phyloP scores from a whole-genome alignment of 2,113 vertebrate genomes.

The Pagrus major region DNA sequence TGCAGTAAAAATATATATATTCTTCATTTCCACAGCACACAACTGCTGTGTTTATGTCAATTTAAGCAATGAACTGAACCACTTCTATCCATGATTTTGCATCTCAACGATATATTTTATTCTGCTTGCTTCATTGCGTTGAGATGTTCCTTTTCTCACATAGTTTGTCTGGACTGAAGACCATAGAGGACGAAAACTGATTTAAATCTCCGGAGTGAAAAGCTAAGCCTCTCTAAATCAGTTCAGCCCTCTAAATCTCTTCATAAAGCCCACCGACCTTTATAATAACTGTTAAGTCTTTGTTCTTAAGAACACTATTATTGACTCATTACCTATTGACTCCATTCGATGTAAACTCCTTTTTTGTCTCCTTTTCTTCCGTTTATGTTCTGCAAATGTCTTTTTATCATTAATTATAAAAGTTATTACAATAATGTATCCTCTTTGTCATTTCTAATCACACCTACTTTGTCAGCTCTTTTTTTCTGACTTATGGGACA shows the following conservation, averaged over 20 bases:
- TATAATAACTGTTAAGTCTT: constrained; percentile 18
- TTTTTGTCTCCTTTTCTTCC: not conserved
- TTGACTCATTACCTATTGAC: not conserved
- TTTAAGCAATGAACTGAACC: not conserved
- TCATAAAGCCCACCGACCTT: constrained; percentile 27
- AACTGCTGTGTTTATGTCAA: not conserved
- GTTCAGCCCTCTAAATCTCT: constrained; percentile 17
- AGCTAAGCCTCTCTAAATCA: constrained; percentile 11
- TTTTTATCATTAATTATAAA: not conserved
- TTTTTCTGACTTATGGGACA: not conserved
- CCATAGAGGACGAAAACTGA: not conserved
- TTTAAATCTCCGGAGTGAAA: constrained; percentile 22
- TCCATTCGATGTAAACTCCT: not conserved
- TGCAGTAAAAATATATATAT: not conserved
- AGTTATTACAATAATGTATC: not conserved
- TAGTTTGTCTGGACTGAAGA: not conserved
- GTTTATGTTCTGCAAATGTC: not conserved
- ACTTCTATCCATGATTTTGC: not conserved
- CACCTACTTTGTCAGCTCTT: not conserved
- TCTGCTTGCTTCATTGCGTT: not conserved
- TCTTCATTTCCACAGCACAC: not conserved
- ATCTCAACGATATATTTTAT: not conserved
- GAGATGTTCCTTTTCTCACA: not conserved
- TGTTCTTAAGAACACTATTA: not conserved
- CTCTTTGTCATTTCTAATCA: not conserved